Base-by-base conservation (phyloP, 2,797 vertebrate species). In the Chiroxiphia lanceolata region DNA sequence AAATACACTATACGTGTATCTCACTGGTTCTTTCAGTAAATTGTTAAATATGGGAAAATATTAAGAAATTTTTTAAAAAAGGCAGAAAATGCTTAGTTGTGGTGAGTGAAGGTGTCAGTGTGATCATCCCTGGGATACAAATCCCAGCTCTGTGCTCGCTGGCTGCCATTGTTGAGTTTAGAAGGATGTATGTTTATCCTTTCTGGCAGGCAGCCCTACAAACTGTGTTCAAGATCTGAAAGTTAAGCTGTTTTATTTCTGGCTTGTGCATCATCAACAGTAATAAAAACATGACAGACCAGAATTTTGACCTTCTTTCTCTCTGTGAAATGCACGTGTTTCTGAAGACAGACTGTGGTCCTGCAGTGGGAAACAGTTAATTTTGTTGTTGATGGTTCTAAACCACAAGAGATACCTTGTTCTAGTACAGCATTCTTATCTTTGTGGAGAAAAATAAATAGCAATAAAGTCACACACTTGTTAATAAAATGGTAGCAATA, bases 231-330 rank as follows among this genome's bases (percentile, higher is more conserved):
- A 91, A 78, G 93, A 94, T 94, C 70, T 93, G 83, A 95, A 95
- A 94, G 90, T 94, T 93, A 94, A 95, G 94, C 94, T 87, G 22
- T 87, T 97, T 89, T 95, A 92, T 94, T 97, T 95, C 88, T 96
- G 91, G 78, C 81, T 78, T 92, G 34, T 95, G 90, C 92, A 90
- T 94, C 80, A 92, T 95, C 90, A 80, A 93, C 88, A 83, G 47
- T 84, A 94, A 90, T 91, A 68, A 88, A 94, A 89, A 85, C 57
- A 81, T 25, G 71, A 92, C 78, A 81, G 90, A 89, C 75, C 81
- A 89, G 83, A 61, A 83, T 92, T 83, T 61, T 95, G 83, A 87
- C 90, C 61, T 96, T 94, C 70, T n/a, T 95, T 92, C 71, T 67
- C 2, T 77, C 56, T 47, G 34, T 51, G 67, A 93, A 94, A 25